Base-by-base conservation (phyloP, 2,797 vertebrate species). In the Podarcis siculus region DNA sequence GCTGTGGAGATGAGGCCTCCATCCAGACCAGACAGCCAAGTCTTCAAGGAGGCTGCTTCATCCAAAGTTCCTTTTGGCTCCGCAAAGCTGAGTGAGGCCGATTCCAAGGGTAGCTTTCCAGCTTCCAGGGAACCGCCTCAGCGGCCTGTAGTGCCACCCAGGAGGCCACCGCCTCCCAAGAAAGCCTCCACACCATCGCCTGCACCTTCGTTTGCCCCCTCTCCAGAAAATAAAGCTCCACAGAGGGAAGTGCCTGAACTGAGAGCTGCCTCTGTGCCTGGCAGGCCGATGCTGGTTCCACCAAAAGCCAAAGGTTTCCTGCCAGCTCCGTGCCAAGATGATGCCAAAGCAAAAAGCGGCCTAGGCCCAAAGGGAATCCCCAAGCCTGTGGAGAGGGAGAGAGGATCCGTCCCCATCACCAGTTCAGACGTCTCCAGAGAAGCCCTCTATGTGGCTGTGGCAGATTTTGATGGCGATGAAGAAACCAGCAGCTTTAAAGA, bases 111-210 rank as follows among this genome's bases (percentile, higher is more conserved):
- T 5, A 55, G 19, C 1, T 95, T 97, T 2, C 83, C 21, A 0
- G 86, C 95, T 25, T 92, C 94, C 82, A 98, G 97, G 91, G 98
- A 99, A 0, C 96, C 97, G 0, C 98, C 96, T 0, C 98, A 98
- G 92, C 98, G 98, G 94, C 98, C 98, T 0, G 92, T 98, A 3
- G 93, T 97, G 90, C 98, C 95, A 0, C 99, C 99, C 27, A 97
- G 98, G 93, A 97, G 99, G 96, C 99, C 99, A 0, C 99, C 99
- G 0, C 99, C 99, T 3, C 99, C 99, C 2, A 99, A 99, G 96
- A 99, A 99, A 96, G 89, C 84, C 0, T 90, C 94, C 0, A 95
- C 94, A 15, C 96, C 98, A 0, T 96, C 94, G 0, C 92, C 97
- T 0, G 95, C 95, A 13, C 96, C 98, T 0, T 97, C 94, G 0